Conservation (phyloP, 2,113 vertebrate species). For the Laticauda laticaudata region DNA sequence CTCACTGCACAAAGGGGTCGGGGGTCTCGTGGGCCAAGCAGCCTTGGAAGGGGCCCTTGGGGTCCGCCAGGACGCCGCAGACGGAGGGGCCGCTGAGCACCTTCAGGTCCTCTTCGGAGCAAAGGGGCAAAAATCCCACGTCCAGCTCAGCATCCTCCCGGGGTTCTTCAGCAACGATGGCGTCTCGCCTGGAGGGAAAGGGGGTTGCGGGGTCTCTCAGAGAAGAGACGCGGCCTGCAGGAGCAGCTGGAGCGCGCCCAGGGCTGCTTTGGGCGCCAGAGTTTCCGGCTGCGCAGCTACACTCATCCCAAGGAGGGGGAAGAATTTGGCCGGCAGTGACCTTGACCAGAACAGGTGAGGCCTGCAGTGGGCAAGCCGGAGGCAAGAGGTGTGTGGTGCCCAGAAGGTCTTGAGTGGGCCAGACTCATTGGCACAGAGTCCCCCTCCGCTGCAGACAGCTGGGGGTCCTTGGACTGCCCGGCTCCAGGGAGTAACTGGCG, state of each 20-base stretch:
- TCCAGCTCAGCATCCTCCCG: slow-evolving; percentile 46
- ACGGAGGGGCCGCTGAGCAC: slow-evolving; percentile 25
- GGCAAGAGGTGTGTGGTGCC: too few species aligned
- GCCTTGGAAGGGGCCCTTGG: slow-evolving; percentile 35
- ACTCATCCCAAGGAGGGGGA: too few species aligned
- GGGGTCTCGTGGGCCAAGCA: slow-evolving; percentile 50
- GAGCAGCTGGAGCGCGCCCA: too few species aligned
- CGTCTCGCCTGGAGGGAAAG: slow-evolving; percentile 56
- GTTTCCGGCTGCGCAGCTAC: too few species aligned
- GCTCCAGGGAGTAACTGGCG: not conserved
- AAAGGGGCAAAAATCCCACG: slow-evolving; percentile 54
- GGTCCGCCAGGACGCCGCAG: slow-evolving; percentile 50
- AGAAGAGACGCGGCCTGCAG: too few species aligned
- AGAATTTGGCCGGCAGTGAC: not conserved
- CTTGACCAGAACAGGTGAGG: not conserved
- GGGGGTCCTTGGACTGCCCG: not conserved
- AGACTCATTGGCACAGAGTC: not conserved
- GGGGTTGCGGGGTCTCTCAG: not conserved
- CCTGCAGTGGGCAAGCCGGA: not conserved
- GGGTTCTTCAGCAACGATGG: not conserved
- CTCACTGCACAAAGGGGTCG: slow-evolving; percentile 57
- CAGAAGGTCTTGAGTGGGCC: not conserved
- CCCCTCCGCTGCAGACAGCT: not conserved
- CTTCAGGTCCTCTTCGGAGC: slow-evolving; percentile 30
- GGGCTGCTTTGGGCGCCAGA: too few species aligned